phyloP scores from a whole-genome alignment of 1,140 invertebrate genomes.

The Gryon sp. region DNA sequence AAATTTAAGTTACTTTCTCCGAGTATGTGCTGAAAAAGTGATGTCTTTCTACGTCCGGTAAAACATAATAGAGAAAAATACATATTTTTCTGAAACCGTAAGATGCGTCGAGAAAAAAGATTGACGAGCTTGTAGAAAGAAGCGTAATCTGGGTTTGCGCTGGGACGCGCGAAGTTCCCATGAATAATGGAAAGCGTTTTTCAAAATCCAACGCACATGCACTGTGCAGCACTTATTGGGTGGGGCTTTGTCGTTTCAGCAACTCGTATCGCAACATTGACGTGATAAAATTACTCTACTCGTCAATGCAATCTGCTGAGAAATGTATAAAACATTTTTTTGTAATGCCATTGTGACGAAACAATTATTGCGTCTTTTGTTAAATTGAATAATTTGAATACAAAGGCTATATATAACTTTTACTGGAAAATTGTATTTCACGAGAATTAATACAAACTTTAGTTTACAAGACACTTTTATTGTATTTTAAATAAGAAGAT shows the following conservation, averaged over 20 bases:
- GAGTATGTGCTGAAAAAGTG: constrained; percentile 41
- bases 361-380: no score
- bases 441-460: no score
- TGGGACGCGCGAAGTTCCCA: constrained; percentile 64
- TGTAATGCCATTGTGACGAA: no score
- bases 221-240: constrained; percentile 51
- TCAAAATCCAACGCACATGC: constrained; percentile 68
- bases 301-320: constrained; percentile 29
- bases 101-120: constrained; percentile 62
- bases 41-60: constrained; percentile 35
- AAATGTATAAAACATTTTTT: no score
- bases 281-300: constrained; percentile 66
- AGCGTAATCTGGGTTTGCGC: constrained; percentile 65
- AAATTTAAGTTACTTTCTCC: constrained; percentile 40
- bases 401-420: no score
- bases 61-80: constrained; percentile 55
- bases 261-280: constrained; percentile 66
- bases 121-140: constrained; percentile 65
- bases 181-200: constrained; percentile 77
- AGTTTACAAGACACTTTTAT: no score
- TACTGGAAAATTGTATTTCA: no score
- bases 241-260: constrained; percentile 40
- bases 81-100: constrained; percentile 38
- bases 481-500: no score
- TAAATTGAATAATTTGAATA: no score